These are phyloP conservation scores for Zaprionus taronus DNA, from an alignment of 1,140 invertebrate species.

Conservation along the genomic window DNA sequence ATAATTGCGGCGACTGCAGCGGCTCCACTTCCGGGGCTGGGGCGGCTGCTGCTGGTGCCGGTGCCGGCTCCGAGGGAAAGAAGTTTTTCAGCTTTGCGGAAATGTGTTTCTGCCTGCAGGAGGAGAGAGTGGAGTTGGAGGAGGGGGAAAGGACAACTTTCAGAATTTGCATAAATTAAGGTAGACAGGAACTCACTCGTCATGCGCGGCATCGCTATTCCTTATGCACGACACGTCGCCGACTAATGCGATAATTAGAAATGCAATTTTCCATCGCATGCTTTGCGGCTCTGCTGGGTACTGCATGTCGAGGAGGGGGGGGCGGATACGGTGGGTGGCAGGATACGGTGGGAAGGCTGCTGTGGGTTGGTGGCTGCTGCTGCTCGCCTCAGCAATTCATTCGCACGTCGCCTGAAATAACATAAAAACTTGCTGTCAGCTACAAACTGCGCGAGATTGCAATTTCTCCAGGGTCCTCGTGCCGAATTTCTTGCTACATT, in stretches of 20 bases:
- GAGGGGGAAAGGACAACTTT: neutral
- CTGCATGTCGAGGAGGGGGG: conserved; percentile 53
- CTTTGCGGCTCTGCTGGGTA: conserved; percentile 64
- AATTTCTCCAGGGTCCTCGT: conserved; percentile 59
- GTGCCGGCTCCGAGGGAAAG: conserved; percentile 65
- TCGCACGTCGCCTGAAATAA: conserved; percentile 67
- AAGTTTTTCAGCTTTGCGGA: conserved; percentile 74
- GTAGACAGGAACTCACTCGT: conserved; percentile 63
- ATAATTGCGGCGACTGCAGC: conserved; percentile 7
- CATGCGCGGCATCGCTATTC: conserved; percentile 59
- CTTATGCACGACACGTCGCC: conserved; percentile 80
- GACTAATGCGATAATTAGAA: conserved; percentile 84
- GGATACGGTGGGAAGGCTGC: neutral
- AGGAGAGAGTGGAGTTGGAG: neutral
- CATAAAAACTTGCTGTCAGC: conserved; percentile 78
- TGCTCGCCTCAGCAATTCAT: conserved; percentile 73
- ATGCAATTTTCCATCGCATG: conserved; percentile 82
- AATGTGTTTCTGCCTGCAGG: conserved; percentile 46
- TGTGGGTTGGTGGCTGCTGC: conserved; percentile 35
- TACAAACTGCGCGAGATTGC: conserved; percentile 64
- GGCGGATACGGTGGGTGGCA: neutral
- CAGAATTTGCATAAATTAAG: conserved; percentile 72
- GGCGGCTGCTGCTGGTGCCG: conserved; percentile 41
- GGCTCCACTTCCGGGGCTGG: neutral
- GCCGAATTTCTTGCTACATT: conserved; percentile 68